Conservation (phyloP, 1,140 invertebrate species). For the Agrilus planipennis region DNA sequence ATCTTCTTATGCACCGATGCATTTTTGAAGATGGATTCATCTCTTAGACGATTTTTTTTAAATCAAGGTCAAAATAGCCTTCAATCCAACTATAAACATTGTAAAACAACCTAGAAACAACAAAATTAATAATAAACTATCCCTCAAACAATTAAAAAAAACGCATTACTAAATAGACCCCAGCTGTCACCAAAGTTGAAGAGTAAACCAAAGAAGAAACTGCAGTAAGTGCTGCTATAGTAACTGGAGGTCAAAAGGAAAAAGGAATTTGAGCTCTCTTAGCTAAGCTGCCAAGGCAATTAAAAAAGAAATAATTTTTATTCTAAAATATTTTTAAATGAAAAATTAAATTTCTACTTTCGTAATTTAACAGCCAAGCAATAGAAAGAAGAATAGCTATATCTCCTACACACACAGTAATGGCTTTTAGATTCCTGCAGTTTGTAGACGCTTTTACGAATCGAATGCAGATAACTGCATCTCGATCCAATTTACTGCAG, state of each 20-base stretch:
- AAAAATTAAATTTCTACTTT: constrained; percentile 40
- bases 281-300: constrained; percentile 47
- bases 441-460: too few species aligned
- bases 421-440: too few species aligned
- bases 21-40: too few species aligned
- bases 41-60: constrained; percentile 60
- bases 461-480: too few species aligned
- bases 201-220: constrained; percentile 63
- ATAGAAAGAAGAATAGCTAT: constrained; percentile 42
- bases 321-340: constrained; percentile 35
- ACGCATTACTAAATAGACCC: constrained; percentile 57
- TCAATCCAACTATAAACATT: constrained; percentile 47
- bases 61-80: constrained; percentile 49
- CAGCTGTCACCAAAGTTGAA: constrained; percentile 59
- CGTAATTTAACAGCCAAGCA: constrained; percentile 42
- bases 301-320: constrained; percentile 36
- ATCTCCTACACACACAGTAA: constrained; percentile 49
- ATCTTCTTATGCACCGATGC: too few species aligned
- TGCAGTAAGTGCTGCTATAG: constrained; percentile 56
- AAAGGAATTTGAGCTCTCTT: constrained; percentile 66
- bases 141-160: constrained; percentile 37
- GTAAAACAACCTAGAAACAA: constrained; percentile 39
- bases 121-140: constrained; percentile 16
- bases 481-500: too few species aligned
- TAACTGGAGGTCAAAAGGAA: constrained; percentile 53